Evolutionary conservation across 1,140 invertebrate genomes (phyloP), one percentile per base, ranked within the genome.

Genomic region (Dendroctonus valens): DNA sequence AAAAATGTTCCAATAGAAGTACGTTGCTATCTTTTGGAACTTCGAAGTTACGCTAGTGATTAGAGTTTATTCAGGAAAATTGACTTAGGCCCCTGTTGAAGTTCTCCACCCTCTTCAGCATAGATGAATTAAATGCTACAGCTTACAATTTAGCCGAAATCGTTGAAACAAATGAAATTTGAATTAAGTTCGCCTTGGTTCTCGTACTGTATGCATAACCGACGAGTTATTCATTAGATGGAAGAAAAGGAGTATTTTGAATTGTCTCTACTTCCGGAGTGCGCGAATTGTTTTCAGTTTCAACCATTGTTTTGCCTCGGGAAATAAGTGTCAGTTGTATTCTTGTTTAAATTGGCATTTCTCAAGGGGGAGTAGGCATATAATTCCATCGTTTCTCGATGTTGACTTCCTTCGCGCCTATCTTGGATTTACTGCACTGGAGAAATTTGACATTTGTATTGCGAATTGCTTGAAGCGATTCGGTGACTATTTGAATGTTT

Each of bases 301-400:
- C 50, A 53, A 42, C 60, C 50, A 62, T 62, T 53, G 60, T 62
- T 62, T 53, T 52, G 50, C 41, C 26, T 14, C 49, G 8, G 60
- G 50, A 62, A 62, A 62, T 62, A 62, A 62, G 60, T 62, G 60
- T 62, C 60, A 62, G 60, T 53, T 53, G 50, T 62, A 62, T 62
- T 62, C 50, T 53, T 41, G 60, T 62, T 62, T 44, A 62, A 52
- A 62, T 62, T 62, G 60, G 15, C 50, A 14, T 42, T 62, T 62
- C 50, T 53, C 41, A 39, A 57, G 50, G 14, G 50, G 12, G 44
- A 61, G 49, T 52, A 52, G 49, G 59, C 37, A 41, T 51, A 61
- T 61, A 61, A 51, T 61, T 51, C 49, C 12, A 26, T n/a, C 12
- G 26, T 59, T 59, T 38, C 8, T 7, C 39, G 8, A 49, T 49